phyloP scores from a whole-genome alignment of 2,888 invertebrate species.

The Pseudococcus longispinus region DNA sequence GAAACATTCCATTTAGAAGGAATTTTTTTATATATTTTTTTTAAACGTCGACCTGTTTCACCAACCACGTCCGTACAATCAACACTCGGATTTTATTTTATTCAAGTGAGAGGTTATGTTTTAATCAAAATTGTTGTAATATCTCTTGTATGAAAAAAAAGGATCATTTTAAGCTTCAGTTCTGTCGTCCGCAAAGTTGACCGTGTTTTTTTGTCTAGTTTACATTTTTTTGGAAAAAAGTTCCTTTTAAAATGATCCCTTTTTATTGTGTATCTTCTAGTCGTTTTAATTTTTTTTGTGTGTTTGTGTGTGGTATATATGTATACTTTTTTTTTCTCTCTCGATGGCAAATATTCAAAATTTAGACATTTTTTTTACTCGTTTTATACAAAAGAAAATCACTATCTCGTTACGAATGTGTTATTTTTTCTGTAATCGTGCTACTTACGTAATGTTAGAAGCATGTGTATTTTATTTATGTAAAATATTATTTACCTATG shows the following conservation, averaged over 20 bases:
- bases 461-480: slow-evolving; percentile 29
- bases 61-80: slow-evolving; percentile 15
- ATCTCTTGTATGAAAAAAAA: background rate
- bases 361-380: slow-evolving; percentile 33
- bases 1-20: background rate
- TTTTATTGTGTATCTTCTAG: slow-evolving; percentile 24
- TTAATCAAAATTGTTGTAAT: background rate
- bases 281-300: slow-evolving; percentile 21
- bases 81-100: background rate
- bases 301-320: slow-evolving; percentile 15
- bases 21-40: background rate
- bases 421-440: slow-evolving; percentile 32
- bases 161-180: background rate
- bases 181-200: background rate
- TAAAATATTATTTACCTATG: slow-evolving; percentile 1
- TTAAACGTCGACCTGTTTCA: background rate
- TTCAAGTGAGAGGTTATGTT: background rate
- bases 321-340: background rate
- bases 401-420: slow-evolving; percentile 12
- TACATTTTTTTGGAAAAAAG: background rate
- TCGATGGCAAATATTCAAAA: slow-evolving; percentile 36
- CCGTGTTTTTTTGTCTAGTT: background rate
- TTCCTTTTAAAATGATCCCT: slow-evolving; percentile 13
- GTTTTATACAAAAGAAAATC: slow-evolving; percentile 33
- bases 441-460: background rate